These are phyloP conservation scores for Brachypteracias leptosomus DNA, from an alignment of 2,113 vertebrate species.

Conservation along the genomic window DNA sequence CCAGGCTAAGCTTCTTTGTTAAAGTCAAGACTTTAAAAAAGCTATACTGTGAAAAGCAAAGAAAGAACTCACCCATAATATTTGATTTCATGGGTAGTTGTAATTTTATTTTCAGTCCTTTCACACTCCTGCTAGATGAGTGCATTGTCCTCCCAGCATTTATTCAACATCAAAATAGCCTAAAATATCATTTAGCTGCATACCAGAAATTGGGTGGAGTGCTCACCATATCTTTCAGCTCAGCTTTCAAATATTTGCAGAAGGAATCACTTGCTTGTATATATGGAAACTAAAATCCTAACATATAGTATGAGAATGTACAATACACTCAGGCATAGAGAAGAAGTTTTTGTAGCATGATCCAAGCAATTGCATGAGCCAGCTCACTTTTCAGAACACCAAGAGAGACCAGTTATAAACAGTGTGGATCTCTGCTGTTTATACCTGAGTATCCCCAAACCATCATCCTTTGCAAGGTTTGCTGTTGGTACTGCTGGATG, in stretches of 20 bases:
- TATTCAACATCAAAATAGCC: not conserved
- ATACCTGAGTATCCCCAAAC: not conserved
- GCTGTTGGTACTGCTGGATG: not conserved
- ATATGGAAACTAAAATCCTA: not conserved
- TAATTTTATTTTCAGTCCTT: not conserved
- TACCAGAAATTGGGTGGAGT: not conserved
- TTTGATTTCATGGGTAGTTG: not conserved
- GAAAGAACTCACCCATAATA: not conserved
- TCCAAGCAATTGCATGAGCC: not conserved
- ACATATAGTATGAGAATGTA: not conserved
- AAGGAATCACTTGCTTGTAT: slow-evolving; percentile 14
- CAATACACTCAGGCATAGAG: not conserved
- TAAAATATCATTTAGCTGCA: slow-evolving; percentile 3
- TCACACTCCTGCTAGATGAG: not conserved
- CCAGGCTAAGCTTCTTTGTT: not conserved
- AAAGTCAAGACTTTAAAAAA: not conserved
- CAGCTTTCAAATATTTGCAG: slow-evolving; percentile 39
- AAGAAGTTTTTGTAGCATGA: not conserved
- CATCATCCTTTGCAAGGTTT: not conserved
- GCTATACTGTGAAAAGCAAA: not conserved
- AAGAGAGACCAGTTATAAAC: not conserved
- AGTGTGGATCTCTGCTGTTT: not conserved
- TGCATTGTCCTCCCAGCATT: not conserved
- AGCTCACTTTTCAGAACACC: not conserved
- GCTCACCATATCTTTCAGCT: not conserved